phyloP scores from a whole-genome alignment of 2,113 vertebrate genomes.

The Thryonomys swinderianus region DNA sequence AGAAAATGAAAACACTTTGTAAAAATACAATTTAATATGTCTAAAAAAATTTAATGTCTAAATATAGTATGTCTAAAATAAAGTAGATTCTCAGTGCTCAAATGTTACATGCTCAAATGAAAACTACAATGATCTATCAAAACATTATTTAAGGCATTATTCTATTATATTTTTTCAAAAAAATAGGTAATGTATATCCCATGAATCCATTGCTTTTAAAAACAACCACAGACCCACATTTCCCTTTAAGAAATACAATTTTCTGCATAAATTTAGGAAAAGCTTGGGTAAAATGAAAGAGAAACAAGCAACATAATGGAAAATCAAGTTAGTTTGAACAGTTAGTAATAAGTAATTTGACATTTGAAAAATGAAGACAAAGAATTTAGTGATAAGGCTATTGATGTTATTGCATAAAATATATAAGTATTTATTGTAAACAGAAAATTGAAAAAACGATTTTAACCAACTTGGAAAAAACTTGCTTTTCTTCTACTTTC shows the following conservation, averaged over 20 bases:
- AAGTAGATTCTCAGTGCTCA: slow-evolving; percentile 43
- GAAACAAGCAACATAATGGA: slow-evolving; percentile 87
- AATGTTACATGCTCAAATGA: slow-evolving; percentile 46
- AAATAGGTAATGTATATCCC: slow-evolving; percentile 83
- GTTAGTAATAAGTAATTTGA: slow-evolving; percentile 64
- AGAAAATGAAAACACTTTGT: slow-evolving; percentile 35
- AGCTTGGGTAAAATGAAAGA: slow-evolving; percentile 80
- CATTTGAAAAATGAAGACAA: slow-evolving; percentile 7
- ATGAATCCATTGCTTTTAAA: slow-evolving; percentile 89
- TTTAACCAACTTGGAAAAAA: slow-evolving; percentile 46
- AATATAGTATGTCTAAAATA: slow-evolving; percentile 54
- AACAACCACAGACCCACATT: slow-evolving; percentile 78
- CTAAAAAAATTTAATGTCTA: slow-evolving; percentile 53
- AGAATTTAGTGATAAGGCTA: slow-evolving; percentile 40
- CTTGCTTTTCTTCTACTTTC: slow-evolving; percentile 27
- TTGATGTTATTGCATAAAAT: not conserved
- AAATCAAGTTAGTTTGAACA: slow-evolving; percentile 87
- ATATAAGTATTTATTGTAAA: slow-evolving; percentile 28
- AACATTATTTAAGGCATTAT: slow-evolving; percentile 37
- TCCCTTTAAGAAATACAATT: slow-evolving; percentile 83
- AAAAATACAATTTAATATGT: slow-evolving; percentile 35
- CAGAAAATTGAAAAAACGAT: slow-evolving; percentile 42
- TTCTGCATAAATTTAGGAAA: slow-evolving; percentile 82
- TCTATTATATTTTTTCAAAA: slow-evolving; percentile 41
- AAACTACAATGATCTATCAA: slow-evolving; percentile 51